Evolutionary conservation across 2,113 vertebrate genomes (phyloP).

Genomic region (Prietella phreatophila): DNA sequence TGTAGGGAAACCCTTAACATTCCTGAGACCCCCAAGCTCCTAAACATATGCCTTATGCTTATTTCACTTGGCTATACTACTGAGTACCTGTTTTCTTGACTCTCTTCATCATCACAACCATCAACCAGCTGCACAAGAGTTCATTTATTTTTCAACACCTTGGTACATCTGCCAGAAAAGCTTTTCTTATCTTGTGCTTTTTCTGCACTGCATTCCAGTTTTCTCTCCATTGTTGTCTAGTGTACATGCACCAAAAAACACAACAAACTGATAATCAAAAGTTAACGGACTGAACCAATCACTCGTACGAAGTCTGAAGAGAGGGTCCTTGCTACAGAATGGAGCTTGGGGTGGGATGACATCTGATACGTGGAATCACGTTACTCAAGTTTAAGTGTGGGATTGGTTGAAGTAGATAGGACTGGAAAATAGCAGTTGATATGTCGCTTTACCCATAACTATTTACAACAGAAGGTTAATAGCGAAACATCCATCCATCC

Average conservation of each 20-base stretch:
- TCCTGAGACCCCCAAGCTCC: neutral
- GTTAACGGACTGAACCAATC: neutral
- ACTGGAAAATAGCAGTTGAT: neutral
- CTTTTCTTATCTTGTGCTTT: neutral
- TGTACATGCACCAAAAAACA: neutral
- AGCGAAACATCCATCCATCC: neutral
- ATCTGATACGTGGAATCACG: neutral
- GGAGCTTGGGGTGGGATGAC: neutral
- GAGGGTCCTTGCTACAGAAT: neutral
- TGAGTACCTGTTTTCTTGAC: neutral
- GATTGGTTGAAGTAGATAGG: neutral
- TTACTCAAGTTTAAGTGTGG: neutral
- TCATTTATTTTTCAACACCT: slow-evolving; percentile 3
- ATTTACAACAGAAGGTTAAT: neutral
- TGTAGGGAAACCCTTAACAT: neutral
- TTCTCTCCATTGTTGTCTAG: neutral
- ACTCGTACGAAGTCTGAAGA: neutral
- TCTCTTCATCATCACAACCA: neutral
- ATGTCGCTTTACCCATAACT: neutral
- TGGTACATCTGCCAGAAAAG: neutral
- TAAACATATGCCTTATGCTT: neutral
- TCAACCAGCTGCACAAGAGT: neutral
- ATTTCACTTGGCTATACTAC: neutral
- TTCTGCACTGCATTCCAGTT: neutral
- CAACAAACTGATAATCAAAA: neutral